Evolutionary conservation across 1,140 invertebrate species (phyloP), one percentile per base, ranked within the genome.

Genomic region (Eufriesea mexicana): DNA sequence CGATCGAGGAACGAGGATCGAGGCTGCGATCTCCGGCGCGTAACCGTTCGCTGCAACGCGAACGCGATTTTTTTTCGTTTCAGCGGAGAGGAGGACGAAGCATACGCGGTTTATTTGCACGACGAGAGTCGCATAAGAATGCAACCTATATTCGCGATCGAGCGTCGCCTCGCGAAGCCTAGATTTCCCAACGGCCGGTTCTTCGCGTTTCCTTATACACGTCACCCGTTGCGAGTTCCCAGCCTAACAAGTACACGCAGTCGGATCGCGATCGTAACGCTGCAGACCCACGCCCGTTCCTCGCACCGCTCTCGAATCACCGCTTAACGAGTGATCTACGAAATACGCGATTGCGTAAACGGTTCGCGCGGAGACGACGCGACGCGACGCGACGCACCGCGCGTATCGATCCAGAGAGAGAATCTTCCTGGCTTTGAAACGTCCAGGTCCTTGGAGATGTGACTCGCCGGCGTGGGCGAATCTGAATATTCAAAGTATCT

Each of bases 401-500:
- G n/a, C n/a, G n/a, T n/a, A n/a, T n/a, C n/a, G n/a, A n/a, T n/a
- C n/a, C n/a, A n/a, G n/a, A 35, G 1, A 4, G 35, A 35, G 80
- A 74, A 83, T 87, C 79, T 74, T 86, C 84, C 67, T 74, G 71
- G 67, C 57, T 72, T 57, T 25, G 35, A 35, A 81, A 51, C 61
- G 54, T 61, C 64, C 67, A 28, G 71, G 77, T 86, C 86, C 86
- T 87, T 87, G 86, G 64, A 62, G 62, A 84, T 75, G 72, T 55
- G 71, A 45, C 64, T 66, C 35, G 35, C 35, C 35, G 35, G 83
- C 89, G 92, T 93, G 90, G 92, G 92, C 86, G 91, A 75, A 87
- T 80, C 83, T 93, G 91, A 93, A 93, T 93, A 93, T 93, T 92
- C 91, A 91, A 91, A 91, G 87, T 88, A 85, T 84, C 77, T 89